Evolutionary conservation across 2,888 invertebrate species (phyloP).

Genomic region (Amorpha juglandis): DNA sequence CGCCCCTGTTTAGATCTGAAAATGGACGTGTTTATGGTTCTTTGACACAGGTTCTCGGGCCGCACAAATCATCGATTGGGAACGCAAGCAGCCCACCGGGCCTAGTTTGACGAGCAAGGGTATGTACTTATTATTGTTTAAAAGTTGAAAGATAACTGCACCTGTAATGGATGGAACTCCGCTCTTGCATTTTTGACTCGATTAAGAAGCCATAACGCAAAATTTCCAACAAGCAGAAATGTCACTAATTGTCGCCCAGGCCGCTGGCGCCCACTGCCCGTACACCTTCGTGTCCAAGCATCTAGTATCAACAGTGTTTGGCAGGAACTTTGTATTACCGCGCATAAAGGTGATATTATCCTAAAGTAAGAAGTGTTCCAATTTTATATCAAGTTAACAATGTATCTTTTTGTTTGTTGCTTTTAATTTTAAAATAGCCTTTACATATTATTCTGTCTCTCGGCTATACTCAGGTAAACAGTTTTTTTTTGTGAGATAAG

Average conservation of each 20-base stretch:
- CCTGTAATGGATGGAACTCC: constrained; percentile 87
- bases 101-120: no score
- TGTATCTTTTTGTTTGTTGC: neutral
- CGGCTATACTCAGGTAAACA: no score
- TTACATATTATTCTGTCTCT: no score
- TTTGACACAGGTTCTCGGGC: no score
- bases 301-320: constrained; percentile 85
- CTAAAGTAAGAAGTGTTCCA: constrained; percentile 44
- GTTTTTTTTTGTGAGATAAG: no score
- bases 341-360: constrained; percentile 76
- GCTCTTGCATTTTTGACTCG: constrained; percentile 87
- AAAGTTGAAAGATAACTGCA: constrained; percentile 37
- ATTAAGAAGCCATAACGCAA: constrained; percentile 88
- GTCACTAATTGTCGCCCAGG: constrained; percentile 89
- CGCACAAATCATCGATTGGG: no score
- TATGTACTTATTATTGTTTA: no score
- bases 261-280: constrained; percentile 67
- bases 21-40: no score
- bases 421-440: neutral
- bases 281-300: constrained; percentile 84
- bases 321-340: constrained; percentile 86
- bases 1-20: no score
- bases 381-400: no score
- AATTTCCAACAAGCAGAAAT: constrained; percentile 86
- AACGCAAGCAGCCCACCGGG: no score